A percentile compares a stretch with the other conserved stretches of the same genome.
phyloP scores from a whole-genome alignment of 2,113 vertebrate genomes.

The Sinocyclocheilus anshuiensis region DNA sequence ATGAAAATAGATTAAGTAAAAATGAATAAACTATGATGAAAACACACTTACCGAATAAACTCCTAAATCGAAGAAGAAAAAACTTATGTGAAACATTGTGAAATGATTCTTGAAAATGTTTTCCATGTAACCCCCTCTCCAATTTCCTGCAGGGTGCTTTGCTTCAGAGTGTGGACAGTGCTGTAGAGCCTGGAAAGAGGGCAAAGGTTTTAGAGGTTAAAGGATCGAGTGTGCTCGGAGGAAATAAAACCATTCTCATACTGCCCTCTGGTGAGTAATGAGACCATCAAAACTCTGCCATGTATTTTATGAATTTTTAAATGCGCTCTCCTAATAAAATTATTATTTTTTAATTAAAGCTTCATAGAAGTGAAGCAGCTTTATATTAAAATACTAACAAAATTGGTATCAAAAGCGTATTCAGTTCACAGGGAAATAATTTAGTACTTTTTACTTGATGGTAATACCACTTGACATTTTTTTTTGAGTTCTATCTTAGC shows the following conservation, averaged over 20 bases:
- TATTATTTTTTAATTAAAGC: no score
- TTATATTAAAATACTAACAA: no score
- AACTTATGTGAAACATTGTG: no score
- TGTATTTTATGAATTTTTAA: neutral
- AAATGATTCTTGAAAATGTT: neutral
- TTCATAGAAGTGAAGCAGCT: no score
- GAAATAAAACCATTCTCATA: slow-evolving; percentile 86
- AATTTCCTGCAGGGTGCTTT: slow-evolving; percentile 77
- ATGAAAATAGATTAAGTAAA: neutral
- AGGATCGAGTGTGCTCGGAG: slow-evolving; percentile 73
- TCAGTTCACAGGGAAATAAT: neutral
- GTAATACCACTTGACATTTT: neutral
- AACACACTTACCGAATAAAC: no score
- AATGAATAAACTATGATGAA: neutral
- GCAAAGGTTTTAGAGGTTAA: slow-evolving; percentile 81
- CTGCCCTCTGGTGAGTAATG: slow-evolving; percentile 86
- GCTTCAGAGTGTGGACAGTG: slow-evolving; percentile 70
- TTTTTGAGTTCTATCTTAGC: neutral
- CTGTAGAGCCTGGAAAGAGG: slow-evolving; percentile 83
- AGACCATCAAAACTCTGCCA: neutral
- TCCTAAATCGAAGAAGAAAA: no score
- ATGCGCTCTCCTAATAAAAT: no score
- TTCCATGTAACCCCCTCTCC: slow-evolving; percentile 24
- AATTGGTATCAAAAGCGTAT: no score
- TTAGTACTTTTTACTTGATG: neutral